Percentiles rank a stretch among this genome's conserved stretches.
phyloP scores from a whole-genome alignment of 2,113 vertebrate species.

The Corynorhinus townsendii region DNA sequence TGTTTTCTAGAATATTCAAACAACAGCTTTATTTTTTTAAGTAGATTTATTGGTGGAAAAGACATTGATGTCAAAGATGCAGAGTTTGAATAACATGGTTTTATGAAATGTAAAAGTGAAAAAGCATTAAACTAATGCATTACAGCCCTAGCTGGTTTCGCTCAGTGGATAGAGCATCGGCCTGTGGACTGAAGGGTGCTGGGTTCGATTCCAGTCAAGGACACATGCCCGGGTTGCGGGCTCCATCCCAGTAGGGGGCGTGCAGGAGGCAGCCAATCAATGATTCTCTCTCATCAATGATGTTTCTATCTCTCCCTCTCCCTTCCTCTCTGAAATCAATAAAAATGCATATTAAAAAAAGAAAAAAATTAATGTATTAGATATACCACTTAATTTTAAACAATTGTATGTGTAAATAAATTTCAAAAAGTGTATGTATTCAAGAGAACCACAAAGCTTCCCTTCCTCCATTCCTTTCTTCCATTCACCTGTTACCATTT shows the following conservation, averaged over 20 bases:
- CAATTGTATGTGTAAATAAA: neutral
- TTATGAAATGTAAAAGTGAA: conserved; percentile 9
- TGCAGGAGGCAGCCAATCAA: too few relatives aligned
- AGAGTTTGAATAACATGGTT: neutral
- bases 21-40: neutral
- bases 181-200: too few relatives aligned
- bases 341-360: too few relatives aligned
- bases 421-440: neutral
- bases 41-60: conserved; percentile 27
- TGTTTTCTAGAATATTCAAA: conserved; percentile 21
- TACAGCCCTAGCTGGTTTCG: too few relatives aligned
- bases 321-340: too few relatives aligned
- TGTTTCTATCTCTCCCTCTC: too few relatives aligned
- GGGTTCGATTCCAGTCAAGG: too few relatives aligned
- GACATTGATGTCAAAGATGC: neutral
- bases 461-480: neutral
- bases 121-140: neutral
- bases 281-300: too few relatives aligned
- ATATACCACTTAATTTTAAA: conserved; percentile 27
- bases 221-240: too few relatives aligned
- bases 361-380: neutral
- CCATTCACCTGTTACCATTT: neutral
- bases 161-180: too few relatives aligned
- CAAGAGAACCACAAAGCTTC: neutral
- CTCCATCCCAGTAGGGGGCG: too few relatives aligned